These are phyloP conservation scores for Temnothorax nylanderi DNA, from an alignment of 1,140 invertebrate genomes.

Conservation along the genomic window DNA sequence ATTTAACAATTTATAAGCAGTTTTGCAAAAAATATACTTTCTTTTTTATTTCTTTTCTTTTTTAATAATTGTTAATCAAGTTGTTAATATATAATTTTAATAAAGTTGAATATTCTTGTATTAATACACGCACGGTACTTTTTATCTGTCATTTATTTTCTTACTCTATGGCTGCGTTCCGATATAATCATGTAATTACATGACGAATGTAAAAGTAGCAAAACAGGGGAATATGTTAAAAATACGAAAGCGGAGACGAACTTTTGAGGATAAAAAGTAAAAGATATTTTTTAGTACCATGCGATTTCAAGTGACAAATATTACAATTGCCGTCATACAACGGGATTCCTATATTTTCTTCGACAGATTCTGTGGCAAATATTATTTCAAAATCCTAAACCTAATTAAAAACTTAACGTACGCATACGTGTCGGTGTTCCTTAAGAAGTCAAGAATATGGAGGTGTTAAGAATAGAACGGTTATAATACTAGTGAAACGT, in stretches of 20 bases:
- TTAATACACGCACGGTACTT: conserved; percentile 41
- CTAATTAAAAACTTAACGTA: background rate
- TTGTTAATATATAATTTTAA: background rate
- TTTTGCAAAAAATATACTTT: background rate
- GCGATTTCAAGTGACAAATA: background rate
- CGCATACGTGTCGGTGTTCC: background rate
- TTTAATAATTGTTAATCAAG: background rate
- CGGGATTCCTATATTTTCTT: background rate
- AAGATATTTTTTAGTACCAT: background rate
- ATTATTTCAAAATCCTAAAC: background rate
- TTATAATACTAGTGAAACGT: background rate
- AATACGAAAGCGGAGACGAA: background rate
- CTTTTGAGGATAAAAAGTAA: background rate
- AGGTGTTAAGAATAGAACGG: background rate
- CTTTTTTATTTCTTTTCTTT: background rate
- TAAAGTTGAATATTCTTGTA: background rate
- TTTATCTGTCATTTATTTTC: conserved; percentile 69
- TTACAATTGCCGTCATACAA: background rate
- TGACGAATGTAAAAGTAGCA: background rate
- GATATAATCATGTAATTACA: background rate
- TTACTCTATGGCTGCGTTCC: conserved; percentile 77
- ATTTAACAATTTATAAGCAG: background rate
- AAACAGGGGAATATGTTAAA: background rate
- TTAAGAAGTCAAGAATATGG: background rate
- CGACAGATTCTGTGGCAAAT: background rate